Evolutionary conservation across 2,113 vertebrate genomes (phyloP).

Genomic region (Ptilorrhoa leucosticta): DNA sequence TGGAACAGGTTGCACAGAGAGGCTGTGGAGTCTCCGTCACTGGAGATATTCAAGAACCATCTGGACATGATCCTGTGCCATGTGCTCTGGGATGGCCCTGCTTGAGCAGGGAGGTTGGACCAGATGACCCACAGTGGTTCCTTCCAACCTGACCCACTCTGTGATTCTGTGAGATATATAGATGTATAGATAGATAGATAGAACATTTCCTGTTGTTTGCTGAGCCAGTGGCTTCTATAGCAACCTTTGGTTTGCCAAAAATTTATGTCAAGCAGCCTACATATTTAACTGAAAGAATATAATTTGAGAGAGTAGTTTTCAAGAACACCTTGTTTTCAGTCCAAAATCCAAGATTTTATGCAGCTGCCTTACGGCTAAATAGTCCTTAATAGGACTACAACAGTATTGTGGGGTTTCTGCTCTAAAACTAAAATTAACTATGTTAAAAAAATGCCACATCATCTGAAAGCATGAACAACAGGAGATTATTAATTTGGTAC

Average conservation of each 20-base stretch:
- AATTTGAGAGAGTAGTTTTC: not conserved
- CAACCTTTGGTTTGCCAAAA: not conserved
- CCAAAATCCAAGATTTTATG: not conserved
- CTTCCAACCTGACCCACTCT: not conserved
- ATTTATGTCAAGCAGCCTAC: not conserved
- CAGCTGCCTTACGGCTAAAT: not conserved
- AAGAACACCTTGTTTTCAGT: not conserved
- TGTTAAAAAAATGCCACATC: not conserved
- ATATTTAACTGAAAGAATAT: not conserved
- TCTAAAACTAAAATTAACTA: not conserved
- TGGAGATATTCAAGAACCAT: rapidly evolving
- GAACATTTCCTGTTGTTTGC: not conserved
- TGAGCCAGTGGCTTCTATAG: not conserved
- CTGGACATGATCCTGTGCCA: rapidly evolving
- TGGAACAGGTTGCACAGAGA: not conserved
- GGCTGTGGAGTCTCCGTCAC: not conserved
- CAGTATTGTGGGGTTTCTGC: not conserved
- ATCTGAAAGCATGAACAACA: not conserved
- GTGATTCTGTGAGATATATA: not conserved
- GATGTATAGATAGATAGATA: not conserved
- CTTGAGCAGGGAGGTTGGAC: not conserved
- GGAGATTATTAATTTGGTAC: not conserved
- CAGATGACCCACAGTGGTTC: too few species aligned
- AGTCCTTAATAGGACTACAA: not conserved
- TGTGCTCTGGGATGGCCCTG: not conserved